A percentile compares a stretch with the other conserved stretches of the same genome.
Conservation (phyloP, 2,113 vertebrate genomes). For the Eupsittula cactorum region DNA sequence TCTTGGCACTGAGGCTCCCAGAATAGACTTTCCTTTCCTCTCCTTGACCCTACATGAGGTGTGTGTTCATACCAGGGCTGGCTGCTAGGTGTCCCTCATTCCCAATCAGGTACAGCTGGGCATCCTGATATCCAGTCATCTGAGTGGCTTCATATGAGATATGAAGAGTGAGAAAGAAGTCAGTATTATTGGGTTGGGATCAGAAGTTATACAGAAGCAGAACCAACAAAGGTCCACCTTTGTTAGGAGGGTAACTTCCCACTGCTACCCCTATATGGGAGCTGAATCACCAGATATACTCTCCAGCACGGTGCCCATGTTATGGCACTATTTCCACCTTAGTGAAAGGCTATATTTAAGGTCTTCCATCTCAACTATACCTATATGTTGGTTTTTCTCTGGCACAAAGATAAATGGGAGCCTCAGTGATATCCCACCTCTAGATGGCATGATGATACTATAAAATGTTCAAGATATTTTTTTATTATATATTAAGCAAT, state of each 20-base stretch:
- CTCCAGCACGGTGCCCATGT: too few species aligned
- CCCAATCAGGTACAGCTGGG: not conserved
- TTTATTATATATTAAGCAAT: not conserved
- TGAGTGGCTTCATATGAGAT: not conserved
- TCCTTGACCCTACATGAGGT: not conserved
- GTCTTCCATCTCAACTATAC: not conserved
- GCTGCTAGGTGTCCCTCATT: not conserved
- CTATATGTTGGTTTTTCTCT: not conserved
- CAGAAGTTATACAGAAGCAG: not conserved
- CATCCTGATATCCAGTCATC: not conserved
- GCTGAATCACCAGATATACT: not conserved
- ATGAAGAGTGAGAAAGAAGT: not conserved
- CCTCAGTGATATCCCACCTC: slow-evolving; percentile 21
- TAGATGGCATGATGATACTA: slow-evolving; percentile 65
- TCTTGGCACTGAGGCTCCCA: not conserved
- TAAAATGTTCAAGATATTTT: not conserved
- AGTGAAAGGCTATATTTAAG: not conserved
- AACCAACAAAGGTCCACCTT: not conserved
- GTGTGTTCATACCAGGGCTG: not conserved
- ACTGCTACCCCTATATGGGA: not conserved
- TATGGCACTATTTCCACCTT: not conserved
- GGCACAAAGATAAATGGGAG: not conserved
- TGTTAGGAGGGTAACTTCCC: not conserved
- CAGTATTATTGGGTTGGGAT: not conserved
- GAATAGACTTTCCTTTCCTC: not conserved